Evolutionary conservation across 23 tunicate genomes (phyloP).

Genomic region (Botrylloides violaceus): DNA sequence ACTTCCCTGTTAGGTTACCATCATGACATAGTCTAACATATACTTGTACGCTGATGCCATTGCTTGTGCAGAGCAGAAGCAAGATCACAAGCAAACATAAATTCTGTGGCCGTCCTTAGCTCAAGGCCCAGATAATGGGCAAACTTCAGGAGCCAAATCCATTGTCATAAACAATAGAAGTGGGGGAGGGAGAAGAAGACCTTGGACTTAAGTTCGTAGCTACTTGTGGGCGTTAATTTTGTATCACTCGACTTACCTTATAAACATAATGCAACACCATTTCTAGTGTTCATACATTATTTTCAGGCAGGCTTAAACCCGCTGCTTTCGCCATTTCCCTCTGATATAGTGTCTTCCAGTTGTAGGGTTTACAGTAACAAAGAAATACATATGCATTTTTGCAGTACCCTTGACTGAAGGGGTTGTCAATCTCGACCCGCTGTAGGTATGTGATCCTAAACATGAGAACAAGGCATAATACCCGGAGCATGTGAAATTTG

Average conservation of each 20-base stretch:
- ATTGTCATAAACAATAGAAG: too few relatives aligned
- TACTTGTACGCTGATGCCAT: too few relatives aligned
- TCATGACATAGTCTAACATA: too few relatives aligned
- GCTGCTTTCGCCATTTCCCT: not conserved
- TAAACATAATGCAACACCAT: not conserved
- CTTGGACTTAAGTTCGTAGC: too few relatives aligned
- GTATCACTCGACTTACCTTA: not conserved
- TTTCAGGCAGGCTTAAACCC: not conserved
- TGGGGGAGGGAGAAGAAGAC: too few relatives aligned
- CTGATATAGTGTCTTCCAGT: conserved; percentile 60
- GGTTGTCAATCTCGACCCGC: conserved; percentile 45
- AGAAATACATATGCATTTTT: conserved; percentile 60
- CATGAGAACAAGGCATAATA: conserved; percentile 2
- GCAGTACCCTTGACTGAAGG: conserved; percentile 69
- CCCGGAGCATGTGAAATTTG: not conserved
- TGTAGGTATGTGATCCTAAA: conserved; percentile 75
- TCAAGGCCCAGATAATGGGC: too few relatives aligned
- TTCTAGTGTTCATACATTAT: not conserved
- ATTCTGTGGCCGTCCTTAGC: too few relatives aligned
- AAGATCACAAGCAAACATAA: too few relatives aligned
- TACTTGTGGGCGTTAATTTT: too few relatives aligned
- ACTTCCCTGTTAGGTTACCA: too few relatives aligned
- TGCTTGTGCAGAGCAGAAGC: too few relatives aligned
- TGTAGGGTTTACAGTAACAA: conserved; percentile 62
- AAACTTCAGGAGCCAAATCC: too few relatives aligned